Percentiles rank a stretch among this genome's conserved stretches.
These are phyloP conservation scores for Theodoxus fluviatilis DNA, from an alignment of 2,888 invertebrate species.

Conservation along the genomic window DNA sequence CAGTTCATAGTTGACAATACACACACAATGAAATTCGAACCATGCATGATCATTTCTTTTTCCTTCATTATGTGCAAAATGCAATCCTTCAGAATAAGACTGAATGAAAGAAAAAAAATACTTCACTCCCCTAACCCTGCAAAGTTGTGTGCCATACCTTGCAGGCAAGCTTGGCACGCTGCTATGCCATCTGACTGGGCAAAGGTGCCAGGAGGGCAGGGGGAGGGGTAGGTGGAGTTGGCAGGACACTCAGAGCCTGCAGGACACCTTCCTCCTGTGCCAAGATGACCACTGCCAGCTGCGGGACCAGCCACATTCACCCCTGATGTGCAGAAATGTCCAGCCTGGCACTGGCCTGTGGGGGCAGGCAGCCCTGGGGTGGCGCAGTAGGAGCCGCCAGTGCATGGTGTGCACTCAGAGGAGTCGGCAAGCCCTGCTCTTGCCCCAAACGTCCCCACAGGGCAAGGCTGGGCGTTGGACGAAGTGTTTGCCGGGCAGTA, in stretches of 20 bases:
- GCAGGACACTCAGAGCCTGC: slow-evolving; percentile 53
- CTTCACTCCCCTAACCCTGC: no score
- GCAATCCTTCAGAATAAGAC: no score
- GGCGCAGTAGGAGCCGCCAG: slow-evolving; percentile 57
- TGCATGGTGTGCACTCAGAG: slow-evolving; percentile 55
- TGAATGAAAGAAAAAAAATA: no score
- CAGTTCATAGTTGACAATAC: no score
- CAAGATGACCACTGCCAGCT: slow-evolving; percentile 43
- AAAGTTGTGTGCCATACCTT: no score
- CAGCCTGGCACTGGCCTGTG: slow-evolving; percentile 49
- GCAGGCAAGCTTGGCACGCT: slow-evolving; percentile 51
- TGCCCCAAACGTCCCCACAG: slow-evolving; percentile 59
- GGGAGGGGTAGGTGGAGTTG: slow-evolving; percentile 45
- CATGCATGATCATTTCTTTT: no score
- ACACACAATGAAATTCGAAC: no score
- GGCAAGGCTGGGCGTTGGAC: slow-evolving; percentile 49
- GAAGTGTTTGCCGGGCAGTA: slow-evolving; percentile 52
- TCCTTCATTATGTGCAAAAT: no score
- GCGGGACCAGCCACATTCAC: slow-evolving; percentile 52
- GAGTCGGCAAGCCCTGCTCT: slow-evolving; percentile 44
- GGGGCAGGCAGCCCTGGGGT: slow-evolving; percentile 51
- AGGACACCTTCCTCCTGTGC: slow-evolving; percentile 56
- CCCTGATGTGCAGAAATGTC: slow-evolving; percentile 58
- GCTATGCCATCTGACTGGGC: slow-evolving; percentile 42
- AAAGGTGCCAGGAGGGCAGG: slow-evolving; percentile 50